Conservation (phyloP, 2,888 invertebrate genomes). For the Meandrusa payeni region DNA sequence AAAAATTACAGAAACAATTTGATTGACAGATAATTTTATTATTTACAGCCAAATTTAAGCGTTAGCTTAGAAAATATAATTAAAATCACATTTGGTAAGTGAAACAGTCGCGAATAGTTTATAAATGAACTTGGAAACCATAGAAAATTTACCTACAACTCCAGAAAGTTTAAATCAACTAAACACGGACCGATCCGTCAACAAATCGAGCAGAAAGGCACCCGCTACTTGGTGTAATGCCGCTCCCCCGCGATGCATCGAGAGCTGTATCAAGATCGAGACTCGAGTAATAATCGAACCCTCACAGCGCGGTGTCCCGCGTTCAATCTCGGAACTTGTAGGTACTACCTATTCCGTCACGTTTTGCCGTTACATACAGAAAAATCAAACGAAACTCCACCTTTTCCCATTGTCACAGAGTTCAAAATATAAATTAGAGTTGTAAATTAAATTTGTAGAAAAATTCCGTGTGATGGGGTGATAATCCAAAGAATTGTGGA, state of each 20-base stretch:
- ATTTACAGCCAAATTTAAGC: no score
- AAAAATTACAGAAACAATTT: no score
- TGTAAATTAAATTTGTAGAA: slow-evolving; percentile 31
- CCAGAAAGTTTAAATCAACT: no score
- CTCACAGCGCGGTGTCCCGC: slow-evolving; percentile 59
- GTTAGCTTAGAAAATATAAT: no score
- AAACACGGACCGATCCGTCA: slow-evolving; percentile 42
- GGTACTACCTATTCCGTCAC: slow-evolving; percentile 36
- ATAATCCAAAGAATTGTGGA: slow-evolving; percentile 68
- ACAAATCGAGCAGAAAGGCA: slow-evolving; percentile 51
- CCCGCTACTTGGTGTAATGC: slow-evolving; percentile 50
- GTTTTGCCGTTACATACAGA: slow-evolving; percentile 28
- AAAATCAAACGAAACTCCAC: slow-evolving; percentile 37
- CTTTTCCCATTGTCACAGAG: slow-evolving; percentile 28
- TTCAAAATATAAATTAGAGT: slow-evolving; percentile 11
- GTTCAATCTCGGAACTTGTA: slow-evolving; percentile 71
- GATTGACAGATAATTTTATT: no score
- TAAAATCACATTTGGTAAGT: no score
- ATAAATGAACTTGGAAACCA: no score
- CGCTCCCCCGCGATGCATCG: slow-evolving; percentile 65
- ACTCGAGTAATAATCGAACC: slow-evolving; percentile 71
- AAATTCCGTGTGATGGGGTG: slow-evolving; percentile 60
- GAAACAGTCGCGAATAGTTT: no score
- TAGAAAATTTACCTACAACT: no score
- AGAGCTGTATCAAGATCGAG: slow-evolving; percentile 67